phyloP scores from a whole-genome alignment of 2,888 invertebrate species.

The Brachynemurus nebulosus region DNA sequence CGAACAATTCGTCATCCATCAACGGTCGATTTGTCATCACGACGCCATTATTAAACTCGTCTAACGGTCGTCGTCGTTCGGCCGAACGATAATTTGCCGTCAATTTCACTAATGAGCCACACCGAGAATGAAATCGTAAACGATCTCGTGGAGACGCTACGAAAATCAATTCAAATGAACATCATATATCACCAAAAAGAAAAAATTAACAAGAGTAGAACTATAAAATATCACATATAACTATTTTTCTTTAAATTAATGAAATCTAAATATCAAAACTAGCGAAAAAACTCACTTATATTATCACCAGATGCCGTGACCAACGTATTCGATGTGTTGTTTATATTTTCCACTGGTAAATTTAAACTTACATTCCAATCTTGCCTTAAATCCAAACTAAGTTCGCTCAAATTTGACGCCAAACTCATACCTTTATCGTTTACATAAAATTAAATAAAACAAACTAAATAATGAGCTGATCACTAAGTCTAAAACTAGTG shows the following conservation, averaged over 20 bases:
- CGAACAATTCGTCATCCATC: constrained; percentile 80
- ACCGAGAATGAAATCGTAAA: constrained; percentile 73
- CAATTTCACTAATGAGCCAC: constrained; percentile 76
- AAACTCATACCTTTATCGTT: constrained; percentile 5
- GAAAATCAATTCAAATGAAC: background rate
- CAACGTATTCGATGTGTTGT: background rate
- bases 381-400: constrained; percentile 32
- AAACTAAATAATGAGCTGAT: too few species aligned
- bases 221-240: too few species aligned
- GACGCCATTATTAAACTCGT: constrained; percentile 93
- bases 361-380: constrained; percentile 30
- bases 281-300: background rate
- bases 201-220: too few species aligned
- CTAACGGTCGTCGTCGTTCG: constrained; percentile 73
- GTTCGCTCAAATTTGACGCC: constrained; percentile 26
- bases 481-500: too few species aligned
- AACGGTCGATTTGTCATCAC: constrained; percentile 88
- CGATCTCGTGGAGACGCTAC: constrained; percentile 35
- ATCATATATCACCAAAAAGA: too few species aligned
- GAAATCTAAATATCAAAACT: too few species aligned
- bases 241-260: too few species aligned
- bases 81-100: constrained; percentile 72
- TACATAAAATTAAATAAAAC: background rate
- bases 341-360: constrained; percentile 7
- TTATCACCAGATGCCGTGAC: background rate